Evolutionary conservation across 1,140 invertebrate genomes (phyloP), one percentile per base, ranked within the genome.

Genomic region (Calephelis virginiensis): DNA sequence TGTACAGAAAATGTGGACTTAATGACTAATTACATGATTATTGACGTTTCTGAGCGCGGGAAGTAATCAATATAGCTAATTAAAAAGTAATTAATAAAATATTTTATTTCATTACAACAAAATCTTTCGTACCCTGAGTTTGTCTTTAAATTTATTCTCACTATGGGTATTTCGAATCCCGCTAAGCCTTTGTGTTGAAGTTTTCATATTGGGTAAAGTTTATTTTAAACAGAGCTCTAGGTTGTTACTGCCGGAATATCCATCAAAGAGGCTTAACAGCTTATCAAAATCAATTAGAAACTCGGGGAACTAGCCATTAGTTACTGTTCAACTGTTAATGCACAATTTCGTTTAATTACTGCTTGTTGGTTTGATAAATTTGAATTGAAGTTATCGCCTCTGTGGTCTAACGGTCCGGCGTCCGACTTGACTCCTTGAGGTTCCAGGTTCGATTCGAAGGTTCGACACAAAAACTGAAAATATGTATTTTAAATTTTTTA

Each of bases 261-360:
- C 75, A 86, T 86, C 82, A 85, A 79, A 78, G 65, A 61, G 64
- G 81, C 82, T 83, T 85, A 85, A 85, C 83, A 78, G 81, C 82
- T 82, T 81, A 83, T 83, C 81, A 80, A 75, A 86, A 86, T 86
- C 82, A 86, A 86, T 86, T 86, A 86, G 77, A 83, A 85, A 86
- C 81, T 83, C 73, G 74, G 82, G 68, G 76, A 75, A 61, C 66
- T 67, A 56, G 61, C 64, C 64, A 67, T 71, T 71, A 71, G 61
- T 61, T 71, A 46, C 37, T 43, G 53, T 10, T 59, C 46, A 63
- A 63, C 47, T 60, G 38, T 78, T 74, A 64, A 70, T 69, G 67
- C 70, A 70, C 68, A 66, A 62, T 74, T 66, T 71, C 66, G 69
- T 61, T 45, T 28, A 53, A 17, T 53, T 40, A 59, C 56, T 59